Percentiles rank a stretch among this genome's conserved stretches.
Evolutionary conservation across 1,140 invertebrate genomes (phyloP).

Genomic region (Hyles vespertilio): DNA sequence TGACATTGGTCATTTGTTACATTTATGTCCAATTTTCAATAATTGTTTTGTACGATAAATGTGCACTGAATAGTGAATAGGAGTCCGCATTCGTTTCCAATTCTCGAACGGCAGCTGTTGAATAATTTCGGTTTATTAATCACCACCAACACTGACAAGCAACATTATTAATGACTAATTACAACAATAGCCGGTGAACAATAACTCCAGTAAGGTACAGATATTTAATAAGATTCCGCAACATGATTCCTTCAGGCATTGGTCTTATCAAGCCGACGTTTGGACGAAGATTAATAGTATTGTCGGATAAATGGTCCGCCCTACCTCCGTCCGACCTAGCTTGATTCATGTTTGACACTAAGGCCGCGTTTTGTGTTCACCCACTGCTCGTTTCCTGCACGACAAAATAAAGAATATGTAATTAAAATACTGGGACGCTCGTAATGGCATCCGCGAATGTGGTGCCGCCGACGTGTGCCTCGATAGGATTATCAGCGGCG

Average conservation of each 20-base stretch:
- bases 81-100: conserved; percentile 2
- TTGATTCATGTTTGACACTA: conserved; percentile 28
- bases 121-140: conserved; percentile 32
- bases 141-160: conserved; percentile 37
- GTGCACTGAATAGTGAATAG: no score
- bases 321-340: conserved; percentile 25
- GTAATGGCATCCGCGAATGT: no score
- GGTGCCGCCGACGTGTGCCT: no score
- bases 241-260: conserved; percentile 49
- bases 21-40: no score
- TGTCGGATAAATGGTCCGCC: conserved; percentile 28
- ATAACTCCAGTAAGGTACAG: conserved; percentile 37
- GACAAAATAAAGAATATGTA: no score
- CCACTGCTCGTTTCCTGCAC: conserved; percentile 16
- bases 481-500: neutral
- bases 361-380: conserved; percentile 24
- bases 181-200: conserved; percentile 58
- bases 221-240: conserved; percentile 58
- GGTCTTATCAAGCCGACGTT: conserved; percentile 46
- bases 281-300: conserved; percentile 63
- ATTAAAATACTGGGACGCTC: no score
- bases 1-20: no score
- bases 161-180: conserved; percentile 62
- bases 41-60: no score
- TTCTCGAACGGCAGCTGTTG: conserved; percentile 13